Conservation (phyloP, 2,797 vertebrate species). For the Catostomus latipinnis region DNA sequence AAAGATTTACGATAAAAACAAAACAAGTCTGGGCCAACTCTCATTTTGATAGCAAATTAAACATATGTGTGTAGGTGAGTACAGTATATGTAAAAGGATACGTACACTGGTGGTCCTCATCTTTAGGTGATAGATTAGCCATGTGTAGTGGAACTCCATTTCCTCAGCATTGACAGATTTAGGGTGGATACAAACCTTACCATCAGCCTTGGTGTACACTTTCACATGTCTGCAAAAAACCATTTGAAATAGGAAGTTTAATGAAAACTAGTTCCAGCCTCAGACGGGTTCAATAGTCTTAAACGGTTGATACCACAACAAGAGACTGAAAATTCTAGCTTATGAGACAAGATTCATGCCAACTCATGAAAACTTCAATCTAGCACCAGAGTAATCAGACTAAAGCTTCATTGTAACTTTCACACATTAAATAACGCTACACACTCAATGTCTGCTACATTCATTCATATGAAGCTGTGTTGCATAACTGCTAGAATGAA, state of each 20-base stretch:
- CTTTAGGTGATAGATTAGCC: conserved; percentile 98
- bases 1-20: not conserved
- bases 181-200: conserved; percentile 92
- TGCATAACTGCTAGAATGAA: not conserved
- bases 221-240: conserved; percentile 79
- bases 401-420: not conserved
- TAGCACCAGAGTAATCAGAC: not conserved
- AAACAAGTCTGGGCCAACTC: not conserved
- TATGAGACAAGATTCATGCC: not conserved
- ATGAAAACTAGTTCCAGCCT: no score
- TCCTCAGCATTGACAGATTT: conserved; percentile 97
- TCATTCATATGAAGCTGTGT: conserved; percentile 5
- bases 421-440: not conserved
- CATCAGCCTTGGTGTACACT: conserved; percentile 94
- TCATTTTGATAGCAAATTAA: no score
- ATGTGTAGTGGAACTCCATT: conserved; percentile 89
- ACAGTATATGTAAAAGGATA: conserved; percentile 5
- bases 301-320: not conserved
- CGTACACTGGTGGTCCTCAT: conserved; percentile 97
- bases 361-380: conserved; percentile 7
- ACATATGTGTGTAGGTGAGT: no score
- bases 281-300: not conserved
- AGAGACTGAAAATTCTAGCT: not conserved
- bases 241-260: not conserved
- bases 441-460: not conserved